phyloP scores from a whole-genome alignment of 2,797 vertebrate genomes.

The Argya squamiceps region DNA sequence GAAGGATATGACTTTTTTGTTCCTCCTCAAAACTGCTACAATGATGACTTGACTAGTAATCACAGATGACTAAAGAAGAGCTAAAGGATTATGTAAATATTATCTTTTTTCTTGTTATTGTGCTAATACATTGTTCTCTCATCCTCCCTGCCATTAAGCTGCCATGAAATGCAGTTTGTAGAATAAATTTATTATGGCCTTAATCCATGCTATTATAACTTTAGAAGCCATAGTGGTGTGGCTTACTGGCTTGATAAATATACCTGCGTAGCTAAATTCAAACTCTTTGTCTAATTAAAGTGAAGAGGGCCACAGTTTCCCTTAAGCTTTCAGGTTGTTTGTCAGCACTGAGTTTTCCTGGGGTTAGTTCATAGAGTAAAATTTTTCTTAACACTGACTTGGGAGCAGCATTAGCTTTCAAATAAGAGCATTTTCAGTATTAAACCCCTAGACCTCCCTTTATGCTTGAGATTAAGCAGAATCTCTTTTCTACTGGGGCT shows the following conservation, averaged over 20 bases:
- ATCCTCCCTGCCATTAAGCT: background rate
- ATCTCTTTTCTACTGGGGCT: background rate
- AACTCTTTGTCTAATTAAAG: background rate
- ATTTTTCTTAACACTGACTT: background rate
- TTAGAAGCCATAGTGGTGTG: background rate
- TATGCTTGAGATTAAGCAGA: background rate
- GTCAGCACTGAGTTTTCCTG: background rate
- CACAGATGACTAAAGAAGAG: background rate
- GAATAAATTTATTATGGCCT: background rate
- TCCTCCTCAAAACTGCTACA: background rate
- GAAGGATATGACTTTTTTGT: background rate
- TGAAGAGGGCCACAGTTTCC: background rate
- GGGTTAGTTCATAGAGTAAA: background rate
- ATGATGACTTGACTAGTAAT: background rate
- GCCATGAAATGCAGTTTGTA: background rate
- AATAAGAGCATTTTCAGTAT: background rate
- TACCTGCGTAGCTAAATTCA: background rate
- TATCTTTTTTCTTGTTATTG: background rate
- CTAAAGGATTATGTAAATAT: background rate
- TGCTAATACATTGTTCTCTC: background rate
- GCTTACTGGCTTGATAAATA: background rate
- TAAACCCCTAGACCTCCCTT: background rate
- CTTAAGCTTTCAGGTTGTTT: background rate
- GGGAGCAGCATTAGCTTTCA: background rate
- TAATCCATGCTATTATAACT: background rate